Percentiles rank a stretch among this genome's conserved stretches.
These are phyloP conservation scores for Trichechus manatus DNA, from an alignment of 2,113 vertebrate species.

Conservation along the genomic window DNA sequence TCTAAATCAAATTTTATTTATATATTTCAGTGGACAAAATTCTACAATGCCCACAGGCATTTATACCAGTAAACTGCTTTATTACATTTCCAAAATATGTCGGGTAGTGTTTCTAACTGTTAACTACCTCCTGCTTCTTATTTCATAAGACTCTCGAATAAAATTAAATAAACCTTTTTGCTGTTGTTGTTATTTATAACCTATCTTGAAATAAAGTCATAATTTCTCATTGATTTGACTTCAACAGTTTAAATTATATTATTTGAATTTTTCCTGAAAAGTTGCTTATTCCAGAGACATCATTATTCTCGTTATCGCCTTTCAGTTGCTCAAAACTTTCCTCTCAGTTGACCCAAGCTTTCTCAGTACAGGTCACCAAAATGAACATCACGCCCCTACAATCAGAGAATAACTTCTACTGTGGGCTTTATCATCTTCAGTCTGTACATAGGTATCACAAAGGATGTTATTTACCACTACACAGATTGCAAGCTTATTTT, in stretches of 20 bases:
- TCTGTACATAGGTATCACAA: background rate
- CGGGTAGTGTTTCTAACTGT: slow-evolving; percentile 20
- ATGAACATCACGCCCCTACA: background rate
- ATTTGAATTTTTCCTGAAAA: slow-evolving; percentile 31
- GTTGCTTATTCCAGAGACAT: background rate
- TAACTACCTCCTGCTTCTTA: slow-evolving; percentile 1
- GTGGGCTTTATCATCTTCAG: background rate
- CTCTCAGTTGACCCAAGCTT: background rate
- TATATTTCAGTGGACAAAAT: slow-evolving; percentile 57
- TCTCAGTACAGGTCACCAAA: background rate
- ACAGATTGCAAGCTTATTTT: slow-evolving; percentile 47
- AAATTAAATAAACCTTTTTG: slow-evolving; percentile 16
- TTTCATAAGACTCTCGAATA: slow-evolving; percentile 33
- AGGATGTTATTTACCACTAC: background rate
- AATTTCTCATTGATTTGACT: slow-evolving; percentile 37
- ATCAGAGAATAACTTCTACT: background rate
- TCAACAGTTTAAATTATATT: slow-evolving; percentile 1
- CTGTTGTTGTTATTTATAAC: background rate
- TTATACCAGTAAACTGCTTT: slow-evolving; percentile 27
- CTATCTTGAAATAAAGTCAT: background rate
- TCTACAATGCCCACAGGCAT: background rate
- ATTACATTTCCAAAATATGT: slow-evolving; percentile 39
- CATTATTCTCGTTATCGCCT: background rate
- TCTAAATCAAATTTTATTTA: slow-evolving; percentile 45
- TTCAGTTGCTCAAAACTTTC: background rate